phyloP scores from a whole-genome alignment of 2,113 vertebrate species.

The Corvus hawaiiensis region DNA sequence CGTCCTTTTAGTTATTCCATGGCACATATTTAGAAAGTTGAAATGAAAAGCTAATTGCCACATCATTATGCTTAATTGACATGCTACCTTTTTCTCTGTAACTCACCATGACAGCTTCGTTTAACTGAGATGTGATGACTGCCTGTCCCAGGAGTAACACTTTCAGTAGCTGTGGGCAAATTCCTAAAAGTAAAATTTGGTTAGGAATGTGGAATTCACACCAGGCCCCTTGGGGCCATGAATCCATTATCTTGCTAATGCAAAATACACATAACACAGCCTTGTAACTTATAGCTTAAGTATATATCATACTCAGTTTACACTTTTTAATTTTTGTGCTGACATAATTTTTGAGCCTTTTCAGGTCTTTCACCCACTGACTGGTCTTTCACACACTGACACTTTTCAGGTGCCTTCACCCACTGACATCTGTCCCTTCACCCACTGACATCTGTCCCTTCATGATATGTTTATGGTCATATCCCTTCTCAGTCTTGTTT shows the following conservation, averaged over 20 bases:
- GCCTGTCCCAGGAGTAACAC: neutral
- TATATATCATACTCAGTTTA: neutral
- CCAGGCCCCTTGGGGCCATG: neutral
- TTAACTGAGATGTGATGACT: neutral
- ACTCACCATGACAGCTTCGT: conserved; percentile 13
- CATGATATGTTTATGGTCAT: neutral
- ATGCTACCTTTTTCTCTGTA: conserved; percentile 35
- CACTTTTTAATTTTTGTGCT: neutral
- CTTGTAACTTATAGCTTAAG: neutral
- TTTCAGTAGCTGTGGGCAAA: neutral
- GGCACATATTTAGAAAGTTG: conserved; percentile 32
- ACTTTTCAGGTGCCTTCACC: neutral
- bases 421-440: neutral
- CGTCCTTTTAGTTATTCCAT: conserved; percentile 39
- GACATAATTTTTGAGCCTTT: neutral
- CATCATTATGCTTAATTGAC: conserved; percentile 62
- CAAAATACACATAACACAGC: neutral
- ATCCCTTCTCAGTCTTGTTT: neutral
- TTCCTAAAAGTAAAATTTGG: neutral
- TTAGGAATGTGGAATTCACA: neutral
- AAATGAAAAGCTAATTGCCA: conserved; percentile 51
- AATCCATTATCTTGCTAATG: neutral
- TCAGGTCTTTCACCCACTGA: neutral
- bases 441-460: neutral
- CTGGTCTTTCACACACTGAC: neutral